Evolutionary conservation across 1,140 invertebrate genomes (phyloP), one percentile per base, ranked within the genome.

Genomic region (Anoplophora glabripennis): DNA sequence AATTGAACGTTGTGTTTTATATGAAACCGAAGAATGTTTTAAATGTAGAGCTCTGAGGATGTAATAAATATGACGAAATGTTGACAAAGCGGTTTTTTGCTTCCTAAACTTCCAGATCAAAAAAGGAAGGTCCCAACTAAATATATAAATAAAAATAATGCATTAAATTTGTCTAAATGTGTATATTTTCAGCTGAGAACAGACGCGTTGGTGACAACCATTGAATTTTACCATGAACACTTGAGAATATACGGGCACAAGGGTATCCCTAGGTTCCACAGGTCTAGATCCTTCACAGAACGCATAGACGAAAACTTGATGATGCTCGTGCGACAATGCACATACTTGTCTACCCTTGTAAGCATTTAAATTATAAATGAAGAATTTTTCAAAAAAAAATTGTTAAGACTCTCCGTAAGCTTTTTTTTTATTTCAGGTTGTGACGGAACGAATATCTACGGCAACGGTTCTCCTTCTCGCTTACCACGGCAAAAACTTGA

Each of bases 401-500:
- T 5, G 18, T 11, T n/a, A n/a, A n/a, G n/a, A n/a, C n/a, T n/a
- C n/a, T n/a, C n/a, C n/a, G n/a, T n/a, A n/a, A n/a, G n/a, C n/a
- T n/a, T n/a, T n/a, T n/a, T 52, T 4, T 40, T 53, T 53, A 37
- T 70, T 72, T 21, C 65, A 89, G 88, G 78, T 90, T 63, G 82
- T 93, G 12, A 80, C 88, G 4, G 90, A 93, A 68, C 79, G 87
- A 69, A 83, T 94, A 48, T 93, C 90, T 1, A 92, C 90, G 0
- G 81, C 86, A 0, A 92, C 90, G 1, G 78, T 92, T 10, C 72
- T 94, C 21, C 76, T 93, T n/a, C 78, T 93, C 28, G 88, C 85
- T 0, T 78, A 80, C 36, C 83, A 81, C 1, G 84, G 83, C 3
- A 83, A 83, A 53, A 84, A 84, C 59, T 76, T 94, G 17, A 76